Conservation (phyloP, 1,140 invertebrate genomes). For the Drosophila dunni region DNA sequence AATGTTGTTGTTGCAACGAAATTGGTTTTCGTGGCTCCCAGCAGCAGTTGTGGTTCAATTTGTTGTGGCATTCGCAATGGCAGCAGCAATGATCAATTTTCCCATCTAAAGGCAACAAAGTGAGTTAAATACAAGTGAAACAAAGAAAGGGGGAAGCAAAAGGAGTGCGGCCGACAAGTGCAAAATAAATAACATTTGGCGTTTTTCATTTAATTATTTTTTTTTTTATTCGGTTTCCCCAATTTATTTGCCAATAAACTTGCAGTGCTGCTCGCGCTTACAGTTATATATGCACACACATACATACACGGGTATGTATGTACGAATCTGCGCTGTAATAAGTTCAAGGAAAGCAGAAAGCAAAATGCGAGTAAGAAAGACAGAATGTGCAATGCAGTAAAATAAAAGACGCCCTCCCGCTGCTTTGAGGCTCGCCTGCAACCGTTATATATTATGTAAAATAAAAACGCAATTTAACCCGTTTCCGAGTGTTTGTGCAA, state of each 20-base stretch:
- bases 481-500: conserved; percentile 29
- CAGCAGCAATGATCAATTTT: conserved; percentile 49
- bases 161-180: conserved; percentile 26
- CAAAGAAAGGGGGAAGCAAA: background rate
- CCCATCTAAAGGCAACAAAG: conserved; percentile 41
- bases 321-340: conserved; percentile 23
- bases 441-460: conserved; percentile 43
- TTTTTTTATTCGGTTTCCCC: conserved; percentile 35
- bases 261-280: conserved; percentile 36
- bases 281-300: conserved; percentile 25
- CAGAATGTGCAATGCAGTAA: conserved; percentile 49
- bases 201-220: conserved; percentile 40
- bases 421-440: conserved; percentile 32
- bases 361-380: conserved; percentile 50
- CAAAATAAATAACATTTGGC: conserved; percentile 30
- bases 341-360: conserved; percentile 55
- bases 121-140: conserved; percentile 1
- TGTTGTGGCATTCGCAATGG: conserved; percentile 45
- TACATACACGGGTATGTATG: conserved; percentile 1
- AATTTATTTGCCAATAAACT: conserved; percentile 35
- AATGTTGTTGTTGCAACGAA: conserved; percentile 44
- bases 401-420: conserved; percentile 29
- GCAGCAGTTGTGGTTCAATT: conserved; percentile 36
- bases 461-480: conserved; percentile 7
- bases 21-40: conserved; percentile 44